phyloP scores from a whole-genome alignment of 1,140 invertebrate species.

The Pristionchus pacificus region DNA sequence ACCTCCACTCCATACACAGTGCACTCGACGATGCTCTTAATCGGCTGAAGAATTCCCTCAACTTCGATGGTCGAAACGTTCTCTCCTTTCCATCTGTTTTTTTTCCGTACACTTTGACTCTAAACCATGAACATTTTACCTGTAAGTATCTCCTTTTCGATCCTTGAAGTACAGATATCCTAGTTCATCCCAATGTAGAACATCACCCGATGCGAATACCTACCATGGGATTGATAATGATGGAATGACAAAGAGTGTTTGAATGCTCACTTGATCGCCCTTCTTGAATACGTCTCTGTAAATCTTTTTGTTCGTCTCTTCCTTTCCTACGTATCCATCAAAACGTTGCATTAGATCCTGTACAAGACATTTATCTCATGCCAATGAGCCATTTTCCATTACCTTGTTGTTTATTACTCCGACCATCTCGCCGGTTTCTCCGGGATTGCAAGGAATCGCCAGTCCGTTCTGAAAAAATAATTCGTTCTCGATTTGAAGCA shows the following conservation, averaged over 20 bases:
- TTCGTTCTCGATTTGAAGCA: too few species aligned
- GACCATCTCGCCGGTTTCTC: slow-evolving; percentile 89
- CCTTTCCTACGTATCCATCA: slow-evolving; percentile 82
- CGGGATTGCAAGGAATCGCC: slow-evolving; percentile 48
- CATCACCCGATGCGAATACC: slow-evolving; percentile 88
- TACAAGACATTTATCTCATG: background rate
- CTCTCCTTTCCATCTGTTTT: slow-evolving; percentile 80
- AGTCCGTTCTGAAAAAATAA: slow-evolving; percentile 29
- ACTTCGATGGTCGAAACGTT: slow-evolving; percentile 97
- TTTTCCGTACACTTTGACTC: too few species aligned
- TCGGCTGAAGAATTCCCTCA: slow-evolving; percentile 80
- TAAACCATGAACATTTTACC: too few species aligned
- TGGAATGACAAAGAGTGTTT: too few species aligned
- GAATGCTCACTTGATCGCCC: slow-evolving; percentile 79
- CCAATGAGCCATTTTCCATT: too few species aligned
- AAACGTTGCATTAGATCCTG: slow-evolving; percentile 60
- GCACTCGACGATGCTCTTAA: slow-evolving; percentile 78
- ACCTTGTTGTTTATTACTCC: slow-evolving; percentile 80
- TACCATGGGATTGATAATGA: too few species aligned
- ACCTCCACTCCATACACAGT: slow-evolving; percentile 90
- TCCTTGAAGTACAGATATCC: slow-evolving; percentile 94
- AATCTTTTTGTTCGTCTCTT: slow-evolving; percentile 85
- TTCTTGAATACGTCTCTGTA: slow-evolving; percentile 78
- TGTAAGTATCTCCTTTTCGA: slow-evolving; percentile 91
- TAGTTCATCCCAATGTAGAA: slow-evolving; percentile 80